These are phyloP conservation scores for Hirtodrosophila trivittata DNA, from an alignment of 2,888 invertebrate genomes.

Conservation along the genomic window DNA sequence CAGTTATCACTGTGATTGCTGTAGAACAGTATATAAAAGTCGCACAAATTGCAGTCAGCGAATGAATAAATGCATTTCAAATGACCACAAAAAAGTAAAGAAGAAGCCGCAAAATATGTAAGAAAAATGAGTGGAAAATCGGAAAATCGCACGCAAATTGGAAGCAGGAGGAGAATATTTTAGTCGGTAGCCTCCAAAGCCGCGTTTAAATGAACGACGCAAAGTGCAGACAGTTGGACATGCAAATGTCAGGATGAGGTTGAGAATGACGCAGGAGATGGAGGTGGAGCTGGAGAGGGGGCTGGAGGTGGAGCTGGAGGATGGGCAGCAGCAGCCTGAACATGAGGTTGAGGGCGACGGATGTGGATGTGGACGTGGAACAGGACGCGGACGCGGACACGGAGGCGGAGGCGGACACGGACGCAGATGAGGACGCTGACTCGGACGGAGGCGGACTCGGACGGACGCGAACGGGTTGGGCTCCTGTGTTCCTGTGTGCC, in stretches of 20 bases:
- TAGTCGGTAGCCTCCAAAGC: conserved; percentile 30
- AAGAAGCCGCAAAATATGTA: background rate
- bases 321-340: background rate
- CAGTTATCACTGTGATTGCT: background rate
- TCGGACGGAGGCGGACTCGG: background rate
- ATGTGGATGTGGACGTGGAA: background rate
- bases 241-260: conserved; percentile 62
- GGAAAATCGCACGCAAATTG: conserved; percentile 52
- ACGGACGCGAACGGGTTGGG: conserved; percentile 2
- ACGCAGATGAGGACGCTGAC: background rate
- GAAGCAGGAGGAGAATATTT: conserved; percentile 42
- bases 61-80: conserved; percentile 70
- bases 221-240: conserved; percentile 69
- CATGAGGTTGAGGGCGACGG: background rate
- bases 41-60: conserved; percentile 59
- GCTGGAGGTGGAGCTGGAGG: background rate
- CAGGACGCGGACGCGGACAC: no score
- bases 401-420: conserved; percentile 9
- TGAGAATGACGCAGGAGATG: background rate
- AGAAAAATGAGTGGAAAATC: conserved; percentile 17
- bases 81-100: conserved; percentile 12
- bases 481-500: conserved; percentile 11
- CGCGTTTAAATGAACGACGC: conserved; percentile 73
- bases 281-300: background rate
- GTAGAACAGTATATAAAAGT: conserved; percentile 26